phyloP scores from a whole-genome alignment of 2,797 vertebrate genomes.

The Myotis planiceps region DNA sequence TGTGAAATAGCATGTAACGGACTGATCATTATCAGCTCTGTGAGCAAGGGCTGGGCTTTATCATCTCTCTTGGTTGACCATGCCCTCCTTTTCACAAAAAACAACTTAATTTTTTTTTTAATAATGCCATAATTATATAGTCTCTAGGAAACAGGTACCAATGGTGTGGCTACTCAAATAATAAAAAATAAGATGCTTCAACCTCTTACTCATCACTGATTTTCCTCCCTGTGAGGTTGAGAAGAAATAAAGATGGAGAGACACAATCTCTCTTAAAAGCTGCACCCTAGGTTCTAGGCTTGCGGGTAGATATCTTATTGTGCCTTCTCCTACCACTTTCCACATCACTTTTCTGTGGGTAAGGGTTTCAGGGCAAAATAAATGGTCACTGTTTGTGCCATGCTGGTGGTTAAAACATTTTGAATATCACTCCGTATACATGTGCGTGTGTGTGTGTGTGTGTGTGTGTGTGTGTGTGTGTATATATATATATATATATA shows the following conservation, averaged over 20 bases:
- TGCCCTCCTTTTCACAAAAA: constrained; percentile 49
- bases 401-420: background rate
- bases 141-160: constrained; percentile 19
- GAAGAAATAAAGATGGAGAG: background rate
- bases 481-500: too few relatives aligned
- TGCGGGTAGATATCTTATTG: background rate
- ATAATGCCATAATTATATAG: background rate
- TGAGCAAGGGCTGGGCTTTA: constrained; percentile 69
- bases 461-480: too few relatives aligned
- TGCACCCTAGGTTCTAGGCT: background rate
- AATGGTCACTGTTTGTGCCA: background rate
- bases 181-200: background rate
- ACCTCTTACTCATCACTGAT: background rate
- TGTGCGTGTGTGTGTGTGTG: background rate
- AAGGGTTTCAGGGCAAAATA: background rate
- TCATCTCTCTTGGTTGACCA: constrained; percentile 71
- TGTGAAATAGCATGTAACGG: constrained; percentile 84
- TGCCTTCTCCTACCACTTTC: background rate
- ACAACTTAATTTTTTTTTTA: constrained; percentile 21
- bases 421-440: background rate
- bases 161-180: background rate
- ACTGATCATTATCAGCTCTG: constrained; percentile 85
- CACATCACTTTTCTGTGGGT: background rate
- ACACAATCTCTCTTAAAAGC: background rate
- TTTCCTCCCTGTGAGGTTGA: background rate